These are phyloP conservation scores for Calameuta pallipes DNA, from an alignment of 2,888 invertebrate species.

Conservation along the genomic window DNA sequence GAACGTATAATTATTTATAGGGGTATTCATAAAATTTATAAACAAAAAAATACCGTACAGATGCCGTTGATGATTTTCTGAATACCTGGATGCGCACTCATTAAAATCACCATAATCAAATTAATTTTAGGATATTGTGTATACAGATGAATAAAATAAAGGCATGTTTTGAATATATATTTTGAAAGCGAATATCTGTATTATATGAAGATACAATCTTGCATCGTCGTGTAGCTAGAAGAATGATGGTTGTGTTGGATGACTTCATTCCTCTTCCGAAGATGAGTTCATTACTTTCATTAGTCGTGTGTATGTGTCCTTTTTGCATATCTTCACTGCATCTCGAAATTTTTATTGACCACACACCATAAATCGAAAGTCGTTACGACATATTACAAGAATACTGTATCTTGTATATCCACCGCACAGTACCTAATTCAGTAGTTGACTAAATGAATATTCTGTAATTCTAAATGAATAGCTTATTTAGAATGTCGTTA, in stretches of 20 bases:
- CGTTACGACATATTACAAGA: neutral
- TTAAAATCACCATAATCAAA: constrained; percentile 26
- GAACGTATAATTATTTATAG: no score
- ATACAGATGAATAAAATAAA: constrained; percentile 62
- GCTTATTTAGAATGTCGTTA: constrained; percentile 43
- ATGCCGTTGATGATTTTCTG: no score
- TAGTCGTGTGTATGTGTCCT: constrained; percentile 4
- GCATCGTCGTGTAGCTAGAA: constrained; percentile 52
- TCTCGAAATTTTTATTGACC: constrained; percentile 11
- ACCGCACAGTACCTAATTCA: neutral
- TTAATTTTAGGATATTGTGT: constrained; percentile 56
- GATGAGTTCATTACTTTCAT: neutral
- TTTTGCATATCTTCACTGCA: constrained; percentile 11
- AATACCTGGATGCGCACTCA: neutral
- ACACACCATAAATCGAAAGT: constrained; percentile 16
- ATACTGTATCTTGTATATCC: neutral
- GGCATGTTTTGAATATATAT: constrained; percentile 58
- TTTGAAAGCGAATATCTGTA: constrained; percentile 59
- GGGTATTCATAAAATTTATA: no score
- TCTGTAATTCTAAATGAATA: constrained; percentile 24
- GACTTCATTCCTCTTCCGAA: constrained; percentile 44
- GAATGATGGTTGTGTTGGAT: constrained; percentile 38
- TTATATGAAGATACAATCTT: constrained; percentile 62
- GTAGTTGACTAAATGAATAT: constrained; percentile 20
- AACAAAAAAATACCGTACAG: no score